phyloP scores from a whole-genome alignment of 2,888 invertebrate genomes.

The Tethea ocularis region DNA sequence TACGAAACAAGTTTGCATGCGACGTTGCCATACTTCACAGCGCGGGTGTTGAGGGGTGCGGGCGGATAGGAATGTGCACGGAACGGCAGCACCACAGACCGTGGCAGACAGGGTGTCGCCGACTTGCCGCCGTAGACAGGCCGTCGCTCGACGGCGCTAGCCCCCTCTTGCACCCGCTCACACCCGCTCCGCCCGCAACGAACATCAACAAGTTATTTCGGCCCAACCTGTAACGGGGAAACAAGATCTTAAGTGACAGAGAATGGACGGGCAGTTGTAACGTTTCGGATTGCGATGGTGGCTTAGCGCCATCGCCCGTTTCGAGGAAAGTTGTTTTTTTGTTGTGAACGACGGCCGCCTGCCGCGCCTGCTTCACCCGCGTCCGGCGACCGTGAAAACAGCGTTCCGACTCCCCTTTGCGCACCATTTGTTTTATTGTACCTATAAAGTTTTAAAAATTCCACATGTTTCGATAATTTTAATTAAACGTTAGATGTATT shows the following conservation, averaged over 20 bases:
- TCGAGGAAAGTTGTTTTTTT: slow-evolving; percentile 83
- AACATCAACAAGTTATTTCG: slow-evolving; percentile 84
- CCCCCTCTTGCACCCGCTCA: slow-evolving; percentile 63
- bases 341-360: slow-evolving; percentile 65
- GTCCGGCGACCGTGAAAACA: slow-evolving; percentile 77
- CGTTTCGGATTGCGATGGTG: slow-evolving; percentile 48
- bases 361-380: slow-evolving; percentile 68
- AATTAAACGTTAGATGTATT: neutral
- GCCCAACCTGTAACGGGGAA: slow-evolving; percentile 55
- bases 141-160: slow-evolving; percentile 87
- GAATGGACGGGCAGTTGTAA: slow-evolving; percentile 50
- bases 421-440: slow-evolving; percentile 21
- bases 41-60: slow-evolving; percentile 76
- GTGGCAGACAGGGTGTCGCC: slow-evolving; percentile 98
- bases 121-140: slow-evolving; percentile 91
- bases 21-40: slow-evolving; percentile 78
- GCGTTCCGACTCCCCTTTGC: slow-evolving; percentile 52
- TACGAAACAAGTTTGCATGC: slow-evolving; percentile 88
- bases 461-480: neutral
- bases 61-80: slow-evolving; percentile 81
- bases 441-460: slow-evolving; percentile 3
- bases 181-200: slow-evolving; percentile 69
- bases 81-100: slow-evolving; percentile 88
- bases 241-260: slow-evolving; percentile 66
- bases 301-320: slow-evolving; percentile 81